Percentiles rank a stretch among this genome's conserved stretches.
Conservation (phyloP, 2,113 vertebrate species). For the Neogale vison region DNA sequence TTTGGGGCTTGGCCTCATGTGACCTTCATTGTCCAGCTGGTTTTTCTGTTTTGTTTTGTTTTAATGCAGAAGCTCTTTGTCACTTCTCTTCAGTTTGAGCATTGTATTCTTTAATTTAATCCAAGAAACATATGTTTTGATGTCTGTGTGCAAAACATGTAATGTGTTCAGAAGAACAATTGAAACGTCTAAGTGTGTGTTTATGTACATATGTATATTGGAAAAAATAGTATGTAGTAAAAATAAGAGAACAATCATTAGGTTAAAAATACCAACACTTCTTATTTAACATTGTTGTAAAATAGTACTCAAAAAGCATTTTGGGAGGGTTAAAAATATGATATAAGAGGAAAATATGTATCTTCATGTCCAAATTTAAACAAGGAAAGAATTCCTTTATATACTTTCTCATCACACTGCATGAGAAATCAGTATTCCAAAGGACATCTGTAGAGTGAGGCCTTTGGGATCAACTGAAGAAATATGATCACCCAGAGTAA, state of each 20-base stretch:
- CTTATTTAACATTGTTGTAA: background rate
- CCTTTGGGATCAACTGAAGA: constrained; percentile 42
- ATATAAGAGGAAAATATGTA: background rate
- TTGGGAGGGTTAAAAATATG: background rate
- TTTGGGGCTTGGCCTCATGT: background rate
- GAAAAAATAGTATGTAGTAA: background rate
- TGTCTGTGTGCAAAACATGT: background rate
- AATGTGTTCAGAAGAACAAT: background rate
- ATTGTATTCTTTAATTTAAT: background rate
- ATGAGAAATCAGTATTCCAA: background rate
- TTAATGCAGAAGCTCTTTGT: background rate
- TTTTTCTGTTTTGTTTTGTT: background rate
- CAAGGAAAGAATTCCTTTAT: background rate
- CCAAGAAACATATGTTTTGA: background rate
- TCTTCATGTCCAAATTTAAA: background rate
- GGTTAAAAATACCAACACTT: background rate
- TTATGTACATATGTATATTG: background rate
- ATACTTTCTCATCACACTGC: background rate
- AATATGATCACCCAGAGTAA: constrained; percentile 27
- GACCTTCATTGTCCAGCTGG: background rate
- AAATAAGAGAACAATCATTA: background rate
- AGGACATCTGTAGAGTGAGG: background rate
- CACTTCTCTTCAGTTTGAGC: background rate
- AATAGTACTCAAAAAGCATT: background rate
- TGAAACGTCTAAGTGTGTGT: background rate